A percentile compares a stretch with the other conserved stretches of the same genome.
Evolutionary conservation across 2,888 invertebrate species (phyloP).

Genomic region (Hofmannophila pseudospretella): DNA sequence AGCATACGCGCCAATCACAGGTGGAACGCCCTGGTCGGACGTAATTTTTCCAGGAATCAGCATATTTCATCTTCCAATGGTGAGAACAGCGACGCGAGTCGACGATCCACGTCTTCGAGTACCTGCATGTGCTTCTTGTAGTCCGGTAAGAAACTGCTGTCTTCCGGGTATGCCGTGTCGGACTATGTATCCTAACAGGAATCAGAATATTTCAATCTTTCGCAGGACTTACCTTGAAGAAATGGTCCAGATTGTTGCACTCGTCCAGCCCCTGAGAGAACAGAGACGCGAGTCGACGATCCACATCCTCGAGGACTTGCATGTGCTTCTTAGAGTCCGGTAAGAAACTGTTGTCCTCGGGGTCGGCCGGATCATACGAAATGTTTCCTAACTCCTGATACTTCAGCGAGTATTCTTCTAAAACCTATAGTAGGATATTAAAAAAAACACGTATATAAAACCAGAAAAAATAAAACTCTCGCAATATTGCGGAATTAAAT

Average conservation of each 20-base stretch:
- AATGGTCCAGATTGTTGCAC: conserved; percentile 73
- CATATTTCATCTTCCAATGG: too few species aligned
- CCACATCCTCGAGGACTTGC: conserved; percentile 82
- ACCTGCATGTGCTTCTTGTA: conserved; percentile 79
- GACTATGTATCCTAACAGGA: conserved; percentile 81
- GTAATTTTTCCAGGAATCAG: too few species aligned
- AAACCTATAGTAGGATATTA: conserved; percentile 29
- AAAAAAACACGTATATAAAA: too few species aligned
- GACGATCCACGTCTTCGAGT: conserved; percentile 84
- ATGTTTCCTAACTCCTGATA: conserved; percentile 70
- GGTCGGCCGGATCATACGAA: conserved; percentile 86
- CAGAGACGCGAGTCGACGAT: conserved; percentile 86
- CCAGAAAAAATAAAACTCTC: too few species aligned
- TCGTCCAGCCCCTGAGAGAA: conserved; percentile 90
- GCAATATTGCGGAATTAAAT: too few species aligned
- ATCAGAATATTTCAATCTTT: too few species aligned
- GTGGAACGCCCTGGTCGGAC: too few species aligned
- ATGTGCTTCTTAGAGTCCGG: conserved; percentile 81
- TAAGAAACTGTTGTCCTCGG: conserved; percentile 81
- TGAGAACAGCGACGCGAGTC: conserved; percentile 87
- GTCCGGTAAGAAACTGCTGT: conserved; percentile 81
- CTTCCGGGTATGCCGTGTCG: conserved; percentile 85
- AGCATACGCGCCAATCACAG: too few species aligned
- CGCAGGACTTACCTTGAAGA: conserved; percentile 68
- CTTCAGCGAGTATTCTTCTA: conserved; percentile 52